These are phyloP conservation scores for Sialia sialis DNA, from an alignment of 2,113 vertebrate genomes.

Conservation along the genomic window DNA sequence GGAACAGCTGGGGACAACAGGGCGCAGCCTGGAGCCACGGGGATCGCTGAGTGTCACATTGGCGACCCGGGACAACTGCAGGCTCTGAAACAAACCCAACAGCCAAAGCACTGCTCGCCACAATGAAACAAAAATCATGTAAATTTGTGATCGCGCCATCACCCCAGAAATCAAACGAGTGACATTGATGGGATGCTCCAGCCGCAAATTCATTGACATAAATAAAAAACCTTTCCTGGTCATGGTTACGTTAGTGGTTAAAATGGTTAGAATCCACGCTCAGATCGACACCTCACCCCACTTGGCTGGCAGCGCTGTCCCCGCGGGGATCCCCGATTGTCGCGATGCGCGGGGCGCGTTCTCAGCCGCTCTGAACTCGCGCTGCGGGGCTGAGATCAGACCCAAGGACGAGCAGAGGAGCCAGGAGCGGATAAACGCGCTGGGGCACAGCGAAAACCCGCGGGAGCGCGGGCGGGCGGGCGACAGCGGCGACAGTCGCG, in stretches of 20 bases:
- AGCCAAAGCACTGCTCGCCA: rapidly evolving
- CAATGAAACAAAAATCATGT: not conserved
- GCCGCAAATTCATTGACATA: not conserved
- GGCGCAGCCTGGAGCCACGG: not conserved
- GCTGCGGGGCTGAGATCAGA: rapidly evolving
- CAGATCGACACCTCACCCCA: rapidly evolving
- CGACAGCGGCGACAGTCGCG: not conserved
- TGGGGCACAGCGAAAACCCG: rapidly evolving
- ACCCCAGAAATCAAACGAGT: not conserved
- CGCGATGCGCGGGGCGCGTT: rapidly evolving
- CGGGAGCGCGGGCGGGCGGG: too few relatives aligned
- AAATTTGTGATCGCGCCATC: not conserved
- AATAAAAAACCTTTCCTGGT: not conserved
- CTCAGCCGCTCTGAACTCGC: rapidly evolving
- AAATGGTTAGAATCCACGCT: not conserved
- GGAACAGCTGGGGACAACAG: not conserved
- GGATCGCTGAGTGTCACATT: not conserved
- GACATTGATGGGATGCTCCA: not conserved
- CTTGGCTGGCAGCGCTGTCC: rapidly evolving
- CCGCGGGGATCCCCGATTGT: rapidly evolving
- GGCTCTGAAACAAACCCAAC: not conserved
- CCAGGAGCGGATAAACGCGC: rapidly evolving
- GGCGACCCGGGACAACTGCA: not conserved
- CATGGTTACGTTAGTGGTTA: too few relatives aligned
- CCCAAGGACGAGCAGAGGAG: rapidly evolving